phyloP scores from a whole-genome alignment of 2,113 vertebrate genomes.

The Chitala chitala region DNA sequence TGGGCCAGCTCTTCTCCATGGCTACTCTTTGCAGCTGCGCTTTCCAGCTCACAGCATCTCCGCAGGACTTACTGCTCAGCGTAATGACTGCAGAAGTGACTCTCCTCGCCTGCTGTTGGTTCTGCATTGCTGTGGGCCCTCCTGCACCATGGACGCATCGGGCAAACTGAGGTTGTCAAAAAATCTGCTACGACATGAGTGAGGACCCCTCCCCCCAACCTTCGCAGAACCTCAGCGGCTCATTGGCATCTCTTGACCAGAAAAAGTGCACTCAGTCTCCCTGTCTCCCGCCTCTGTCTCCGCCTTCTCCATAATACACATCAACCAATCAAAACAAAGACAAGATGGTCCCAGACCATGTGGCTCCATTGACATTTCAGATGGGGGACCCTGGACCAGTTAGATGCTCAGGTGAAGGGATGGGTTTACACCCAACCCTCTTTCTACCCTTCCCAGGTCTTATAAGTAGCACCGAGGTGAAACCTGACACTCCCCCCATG shows the following conservation, averaged over 20 bases:
- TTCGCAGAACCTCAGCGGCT: neutral
- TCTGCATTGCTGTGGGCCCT: slow-evolving; percentile 44
- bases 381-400: slow-evolving; percentile 48
- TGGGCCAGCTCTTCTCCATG: neutral
- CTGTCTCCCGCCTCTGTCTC: neutral
- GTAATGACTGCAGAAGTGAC: slow-evolving; percentile 57
- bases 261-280: neutral
- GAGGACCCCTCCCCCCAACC: neutral
- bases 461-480: slow-evolving; percentile 58
- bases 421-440: slow-evolving; percentile 45
- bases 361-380: slow-evolving; percentile 64
- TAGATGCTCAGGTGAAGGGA: slow-evolving; percentile 41
- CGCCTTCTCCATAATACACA: slow-evolving; percentile 22
- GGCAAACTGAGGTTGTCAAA: slow-evolving; percentile 10
- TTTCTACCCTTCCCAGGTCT: slow-evolving; percentile 27
- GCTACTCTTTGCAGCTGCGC: neutral
- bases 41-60: neutral
- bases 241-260: neutral
- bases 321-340: slow-evolving; percentile 43
- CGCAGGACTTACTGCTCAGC: slow-evolving; percentile 57
- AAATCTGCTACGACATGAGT: slow-evolving; percentile 11
- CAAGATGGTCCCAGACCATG: slow-evolving; percentile 42
- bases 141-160: neutral
- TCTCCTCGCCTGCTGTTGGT: slow-evolving; percentile 48
- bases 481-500: slow-evolving; percentile 49